phyloP scores from a whole-genome alignment of 2,888 invertebrate species.

The Orchesellides sinensis region DNA sequence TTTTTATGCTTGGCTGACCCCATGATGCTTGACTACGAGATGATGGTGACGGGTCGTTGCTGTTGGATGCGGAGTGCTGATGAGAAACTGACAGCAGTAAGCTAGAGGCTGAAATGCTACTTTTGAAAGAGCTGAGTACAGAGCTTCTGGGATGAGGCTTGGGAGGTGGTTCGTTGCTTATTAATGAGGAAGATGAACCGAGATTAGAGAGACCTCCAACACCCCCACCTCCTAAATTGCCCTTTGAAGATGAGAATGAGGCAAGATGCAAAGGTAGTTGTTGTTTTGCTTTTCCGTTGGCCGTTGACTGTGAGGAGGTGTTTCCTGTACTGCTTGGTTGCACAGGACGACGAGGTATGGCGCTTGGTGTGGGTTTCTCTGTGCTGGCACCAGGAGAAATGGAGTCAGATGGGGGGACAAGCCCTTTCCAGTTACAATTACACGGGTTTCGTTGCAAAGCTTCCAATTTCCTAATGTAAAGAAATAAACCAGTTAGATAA shows the following conservation, averaged over 20 bases:
- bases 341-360: slow-evolving; percentile 76
- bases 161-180: slow-evolving; percentile 45
- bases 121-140: slow-evolving; percentile 62
- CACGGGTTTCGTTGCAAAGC: slow-evolving; percentile 81
- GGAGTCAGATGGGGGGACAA: slow-evolving; percentile 76
- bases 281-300: slow-evolving; percentile 82
- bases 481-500: not conserved
- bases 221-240: slow-evolving; percentile 25
- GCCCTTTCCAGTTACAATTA: slow-evolving; percentile 80
- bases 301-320: slow-evolving; percentile 58
- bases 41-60: not conserved
- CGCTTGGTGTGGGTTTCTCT: slow-evolving; percentile 73
- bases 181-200: slow-evolving; percentile 34
- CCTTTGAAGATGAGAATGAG: slow-evolving; percentile 76
- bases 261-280: slow-evolving; percentile 93
- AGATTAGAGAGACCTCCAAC: not conserved
- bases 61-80: slow-evolving; percentile 8
- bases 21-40: slow-evolving; percentile 44
- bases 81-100: slow-evolving; percentile 45
- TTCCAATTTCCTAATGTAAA: slow-evolving; percentile 84
- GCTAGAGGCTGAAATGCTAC: slow-evolving; percentile 46
- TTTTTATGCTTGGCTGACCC: slow-evolving; percentile 54
- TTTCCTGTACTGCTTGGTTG: slow-evolving; percentile 66
- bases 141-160: slow-evolving; percentile 68
- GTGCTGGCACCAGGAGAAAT: slow-evolving; percentile 76